These are phyloP conservation scores for Globia sparganii DNA, from an alignment of 2,888 invertebrate species.

Conservation along the genomic window DNA sequence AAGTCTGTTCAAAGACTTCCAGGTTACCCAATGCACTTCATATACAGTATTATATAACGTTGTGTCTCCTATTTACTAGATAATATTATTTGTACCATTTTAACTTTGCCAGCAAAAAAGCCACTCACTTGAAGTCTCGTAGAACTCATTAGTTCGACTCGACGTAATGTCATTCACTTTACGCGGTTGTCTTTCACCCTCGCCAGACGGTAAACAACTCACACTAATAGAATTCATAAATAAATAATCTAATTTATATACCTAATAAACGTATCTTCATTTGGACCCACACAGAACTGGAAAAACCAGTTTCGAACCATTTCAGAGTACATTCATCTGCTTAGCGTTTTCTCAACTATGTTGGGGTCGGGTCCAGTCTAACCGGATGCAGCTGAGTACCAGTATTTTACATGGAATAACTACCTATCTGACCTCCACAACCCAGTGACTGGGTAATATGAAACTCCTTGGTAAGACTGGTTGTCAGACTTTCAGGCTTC, in stretches of 20 bases:
- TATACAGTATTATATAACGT: background rate
- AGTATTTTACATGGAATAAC: too few species aligned
- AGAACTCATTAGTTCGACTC: constrained; percentile 24
- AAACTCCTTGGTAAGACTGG: too few species aligned
- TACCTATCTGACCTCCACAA: too few species aligned
- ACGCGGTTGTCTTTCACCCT: constrained; percentile 5
- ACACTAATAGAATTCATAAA: constrained; percentile 4
- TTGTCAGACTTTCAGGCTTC: too few species aligned
- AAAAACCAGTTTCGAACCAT: background rate
- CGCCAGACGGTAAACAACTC: constrained; percentile 29
- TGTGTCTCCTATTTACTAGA: background rate
- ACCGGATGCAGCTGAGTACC: too few species aligned
- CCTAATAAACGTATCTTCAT: background rate
- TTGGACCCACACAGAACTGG: background rate
- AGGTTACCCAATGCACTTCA: background rate
- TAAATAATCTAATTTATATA: constrained; percentile 4
- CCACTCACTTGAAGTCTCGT: background rate
- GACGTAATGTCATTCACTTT: constrained; percentile 18
- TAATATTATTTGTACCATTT: background rate
- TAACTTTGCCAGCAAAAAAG: background rate
- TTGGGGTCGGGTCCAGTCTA: too few species aligned
- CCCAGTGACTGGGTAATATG: too few species aligned
- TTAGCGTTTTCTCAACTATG: too few species aligned
- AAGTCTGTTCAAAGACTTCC: too few species aligned
- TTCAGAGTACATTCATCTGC: too few species aligned